These are phyloP conservation scores for Morpho deidamia DNA, from an alignment of 2,888 invertebrate species.

Conservation along the genomic window DNA sequence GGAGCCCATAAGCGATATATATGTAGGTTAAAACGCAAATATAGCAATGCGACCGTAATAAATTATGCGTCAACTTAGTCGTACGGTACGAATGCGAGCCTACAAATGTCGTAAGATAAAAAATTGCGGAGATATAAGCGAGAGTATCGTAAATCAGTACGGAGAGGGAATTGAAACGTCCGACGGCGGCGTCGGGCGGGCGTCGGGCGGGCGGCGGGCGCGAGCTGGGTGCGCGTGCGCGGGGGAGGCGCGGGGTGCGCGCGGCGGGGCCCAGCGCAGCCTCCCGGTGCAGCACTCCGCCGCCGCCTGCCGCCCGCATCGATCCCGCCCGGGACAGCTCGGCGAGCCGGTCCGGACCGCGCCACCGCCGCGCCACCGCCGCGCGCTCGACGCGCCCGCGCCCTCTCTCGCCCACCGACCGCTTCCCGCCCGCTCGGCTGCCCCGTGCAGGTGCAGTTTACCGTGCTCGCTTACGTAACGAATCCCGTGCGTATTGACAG, in stretches of 20 bases:
- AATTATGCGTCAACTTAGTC: not conserved
- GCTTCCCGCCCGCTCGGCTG: constrained; percentile 21
- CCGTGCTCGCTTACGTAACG: constrained; percentile 62
- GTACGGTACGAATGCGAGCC: constrained; percentile 21
- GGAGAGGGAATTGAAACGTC: constrained; percentile 61
- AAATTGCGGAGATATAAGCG: constrained; percentile 32
- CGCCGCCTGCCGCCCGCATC: constrained; percentile 75
- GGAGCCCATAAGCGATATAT: too few species aligned
- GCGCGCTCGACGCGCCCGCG: constrained; percentile 43
- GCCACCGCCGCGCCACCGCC: constrained; percentile 46
- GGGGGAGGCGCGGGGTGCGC: constrained; percentile 29
- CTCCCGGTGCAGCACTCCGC: constrained; percentile 72
- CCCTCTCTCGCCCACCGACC: constrained; percentile 36
- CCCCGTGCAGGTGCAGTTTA: constrained; percentile 48
- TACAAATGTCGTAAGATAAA: constrained; percentile 29
- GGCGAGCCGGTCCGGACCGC: constrained; percentile 47
- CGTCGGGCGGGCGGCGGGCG: constrained; percentile 27
- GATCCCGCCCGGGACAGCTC: constrained; percentile 65
- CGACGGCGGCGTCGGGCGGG: constrained; percentile 34
- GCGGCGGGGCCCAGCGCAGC: constrained; percentile 38
- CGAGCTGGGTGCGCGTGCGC: constrained; percentile 31
- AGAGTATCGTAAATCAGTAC: constrained; percentile 57
- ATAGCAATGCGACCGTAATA: not conserved
- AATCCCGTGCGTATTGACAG: constrained; percentile 54
- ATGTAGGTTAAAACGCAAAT: too few species aligned